These are phyloP conservation scores for Murina feae DNA, from an alignment of 2,113 vertebrate genomes.

Conservation along the genomic window DNA sequence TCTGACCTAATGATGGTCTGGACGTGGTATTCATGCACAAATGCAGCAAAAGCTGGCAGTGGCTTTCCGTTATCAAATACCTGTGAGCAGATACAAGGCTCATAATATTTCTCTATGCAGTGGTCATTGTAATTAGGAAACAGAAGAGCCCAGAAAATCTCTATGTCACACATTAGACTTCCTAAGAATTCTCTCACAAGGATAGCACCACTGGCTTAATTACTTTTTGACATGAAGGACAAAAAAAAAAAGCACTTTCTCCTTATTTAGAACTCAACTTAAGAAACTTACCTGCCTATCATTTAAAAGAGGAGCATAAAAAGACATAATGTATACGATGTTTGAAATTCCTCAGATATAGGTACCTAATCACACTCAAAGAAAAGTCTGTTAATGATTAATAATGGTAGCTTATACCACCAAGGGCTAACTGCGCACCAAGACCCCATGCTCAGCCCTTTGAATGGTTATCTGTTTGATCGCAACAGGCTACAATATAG, in stretches of 20 bases:
- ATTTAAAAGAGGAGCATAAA: neutral
- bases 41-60: neutral
- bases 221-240: neutral
- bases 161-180: neutral
- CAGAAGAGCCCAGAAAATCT: neutral
- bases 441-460: neutral
- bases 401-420: neutral
- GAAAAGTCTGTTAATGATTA: neutral
- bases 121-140: neutral
- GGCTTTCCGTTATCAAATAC: neutral
- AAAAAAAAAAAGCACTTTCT: neutral
- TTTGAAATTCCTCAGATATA: neutral
- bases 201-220: neutral
- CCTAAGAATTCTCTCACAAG: conserved; percentile 9
- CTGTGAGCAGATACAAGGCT: neutral
- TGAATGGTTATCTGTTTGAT: neutral
- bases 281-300: neutral
- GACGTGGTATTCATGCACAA: neutral
- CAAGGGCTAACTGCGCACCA: neutral
- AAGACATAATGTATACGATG: neutral
- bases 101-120: neutral
- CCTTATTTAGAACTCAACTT: neutral
- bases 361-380: neutral
- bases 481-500: neutral
- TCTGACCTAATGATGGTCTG: neutral